Conservation (phyloP, 2,888 invertebrate species). For the Volucella zonaria region DNA sequence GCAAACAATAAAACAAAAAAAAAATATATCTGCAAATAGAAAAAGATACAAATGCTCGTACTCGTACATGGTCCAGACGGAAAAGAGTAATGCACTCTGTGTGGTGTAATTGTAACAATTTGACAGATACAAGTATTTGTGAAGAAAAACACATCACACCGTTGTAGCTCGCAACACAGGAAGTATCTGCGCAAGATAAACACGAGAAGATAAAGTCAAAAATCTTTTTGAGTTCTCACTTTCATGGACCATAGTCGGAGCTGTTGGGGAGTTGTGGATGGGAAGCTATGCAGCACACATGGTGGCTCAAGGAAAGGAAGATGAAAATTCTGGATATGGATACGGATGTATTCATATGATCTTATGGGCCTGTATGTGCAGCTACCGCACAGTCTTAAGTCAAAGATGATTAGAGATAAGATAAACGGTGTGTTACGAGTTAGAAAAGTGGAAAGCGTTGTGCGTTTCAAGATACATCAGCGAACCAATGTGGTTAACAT, state of each 20-base stretch:
- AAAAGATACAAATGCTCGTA: slow-evolving; percentile 23
- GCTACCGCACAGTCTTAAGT: slow-evolving; percentile 59
- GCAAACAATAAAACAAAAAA: slow-evolving; percentile 15
- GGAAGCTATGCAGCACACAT: not conserved
- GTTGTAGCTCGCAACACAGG: slow-evolving; percentile 51
- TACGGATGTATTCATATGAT: slow-evolving; percentile 21
- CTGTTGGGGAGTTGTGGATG: not conserved
- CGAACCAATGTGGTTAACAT: slow-evolving; percentile 35
- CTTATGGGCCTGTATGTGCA: slow-evolving; percentile 25
- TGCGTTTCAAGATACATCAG: slow-evolving; percentile 33
- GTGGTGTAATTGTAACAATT: slow-evolving; percentile 64
- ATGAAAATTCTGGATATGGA: slow-evolving; percentile 51
- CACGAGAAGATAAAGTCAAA: slow-evolving; percentile 70
- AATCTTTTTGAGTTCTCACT: slow-evolving; percentile 70
- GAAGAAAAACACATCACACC: slow-evolving; percentile 39
- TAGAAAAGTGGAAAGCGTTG: slow-evolving; percentile 29
- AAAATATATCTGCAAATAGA: slow-evolving; percentile 22
- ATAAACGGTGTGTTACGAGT: slow-evolving; percentile 62
- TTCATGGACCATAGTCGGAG: slow-evolving; percentile 23
- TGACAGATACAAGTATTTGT: slow-evolving; percentile 63
- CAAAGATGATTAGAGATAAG: slow-evolving; percentile 54
- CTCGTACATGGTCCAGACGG: slow-evolving; percentile 9
- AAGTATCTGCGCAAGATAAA: slow-evolving; percentile 64
- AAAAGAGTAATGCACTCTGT: slow-evolving; percentile 43
- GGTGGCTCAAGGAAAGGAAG: slow-evolving; percentile 47